Conservation (phyloP, 1,140 invertebrate genomes). For the Drosophila santomea region DNA sequence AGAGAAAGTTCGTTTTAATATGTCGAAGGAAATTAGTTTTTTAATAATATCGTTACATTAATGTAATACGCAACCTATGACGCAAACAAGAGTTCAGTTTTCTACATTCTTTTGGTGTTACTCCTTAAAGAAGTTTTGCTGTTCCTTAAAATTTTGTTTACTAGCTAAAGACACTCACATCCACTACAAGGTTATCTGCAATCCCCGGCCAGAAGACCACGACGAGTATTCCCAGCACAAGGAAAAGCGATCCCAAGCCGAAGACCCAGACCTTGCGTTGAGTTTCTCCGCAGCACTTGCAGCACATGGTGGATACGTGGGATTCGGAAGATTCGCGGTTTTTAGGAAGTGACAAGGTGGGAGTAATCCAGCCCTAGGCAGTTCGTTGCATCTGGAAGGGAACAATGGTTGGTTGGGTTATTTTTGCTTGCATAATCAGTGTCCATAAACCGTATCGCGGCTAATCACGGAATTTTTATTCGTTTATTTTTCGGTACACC, state of each 20-base stretch:
- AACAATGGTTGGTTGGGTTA: background rate
- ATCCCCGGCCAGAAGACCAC: conserved; percentile 69
- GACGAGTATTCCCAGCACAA: conserved; percentile 53
- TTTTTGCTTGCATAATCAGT: conserved; percentile 42
- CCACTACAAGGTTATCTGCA: conserved; percentile 55
- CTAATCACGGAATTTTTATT: conserved; percentile 61
- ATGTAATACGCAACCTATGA: too few relatives aligned
- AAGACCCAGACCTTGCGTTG: conserved; percentile 82
- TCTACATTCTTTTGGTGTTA: too few relatives aligned
- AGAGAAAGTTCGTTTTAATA: background rate
- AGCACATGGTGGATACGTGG: conserved; percentile 67
- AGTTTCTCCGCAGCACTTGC: conserved; percentile 74
- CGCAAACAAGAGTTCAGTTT: too few relatives aligned
- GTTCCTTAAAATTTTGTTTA: too few relatives aligned
- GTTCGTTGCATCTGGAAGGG: conserved; percentile 47
- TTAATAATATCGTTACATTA: too few relatives aligned
- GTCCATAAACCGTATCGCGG: conserved; percentile 43
- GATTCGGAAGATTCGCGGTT: conserved; percentile 8
- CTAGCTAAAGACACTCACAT: conserved; percentile 51
- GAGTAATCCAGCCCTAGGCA: conserved; percentile 3
- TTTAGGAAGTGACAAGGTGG: background rate
- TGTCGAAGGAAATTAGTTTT: too few relatives aligned
- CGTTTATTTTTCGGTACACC: conserved; percentile 8
- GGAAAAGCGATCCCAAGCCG: conserved; percentile 65
- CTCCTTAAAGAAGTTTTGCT: too few relatives aligned